Evolutionary conservation across 2,888 invertebrate genomes (phyloP).

Genomic region (Alviniconcha strummeri): DNA sequence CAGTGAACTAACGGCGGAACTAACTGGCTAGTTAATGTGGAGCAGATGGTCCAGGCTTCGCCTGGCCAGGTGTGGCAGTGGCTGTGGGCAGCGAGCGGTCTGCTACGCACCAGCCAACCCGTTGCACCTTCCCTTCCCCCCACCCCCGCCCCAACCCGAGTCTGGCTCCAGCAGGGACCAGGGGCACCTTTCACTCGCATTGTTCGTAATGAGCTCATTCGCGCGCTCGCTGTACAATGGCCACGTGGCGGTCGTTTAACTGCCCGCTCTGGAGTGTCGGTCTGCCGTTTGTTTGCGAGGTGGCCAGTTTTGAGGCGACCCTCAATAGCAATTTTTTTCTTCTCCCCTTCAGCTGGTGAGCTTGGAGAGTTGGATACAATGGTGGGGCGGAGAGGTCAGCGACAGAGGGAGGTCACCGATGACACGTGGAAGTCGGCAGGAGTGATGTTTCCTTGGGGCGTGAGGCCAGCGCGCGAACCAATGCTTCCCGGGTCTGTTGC

Average conservation of each 20-base stretch:
- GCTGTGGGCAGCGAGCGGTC: too few relatives aligned
- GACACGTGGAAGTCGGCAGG: neutral
- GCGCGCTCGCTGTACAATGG: neutral
- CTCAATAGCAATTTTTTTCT: neutral
- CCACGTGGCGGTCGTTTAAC: neutral
- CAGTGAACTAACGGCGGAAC: neutral
- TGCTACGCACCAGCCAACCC: too few relatives aligned
- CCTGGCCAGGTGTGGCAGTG: conserved; percentile 9
- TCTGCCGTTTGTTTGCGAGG: neutral
- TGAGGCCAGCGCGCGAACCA: neutral
- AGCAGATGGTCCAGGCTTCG: conserved; percentile 4
- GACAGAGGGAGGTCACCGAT: neutral
- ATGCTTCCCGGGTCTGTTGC: neutral
- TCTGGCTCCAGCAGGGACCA: neutral
- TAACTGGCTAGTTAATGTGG: neutral
- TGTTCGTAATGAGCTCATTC: neutral
- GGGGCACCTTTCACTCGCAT: neutral
- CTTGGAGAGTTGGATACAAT: neutral
- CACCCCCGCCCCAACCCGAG: too few relatives aligned
- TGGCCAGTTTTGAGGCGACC: neutral
- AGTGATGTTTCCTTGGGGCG: neutral
- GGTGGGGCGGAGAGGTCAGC: neutral
- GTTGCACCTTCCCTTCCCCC: too few relatives aligned
- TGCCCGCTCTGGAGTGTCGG: neutral
- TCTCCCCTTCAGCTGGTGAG: neutral